Evolutionary conservation across 2,113 vertebrate species (phyloP), one percentile per base, ranked within the genome.

Genomic region (Myxocyprinus asiaticus): DNA sequence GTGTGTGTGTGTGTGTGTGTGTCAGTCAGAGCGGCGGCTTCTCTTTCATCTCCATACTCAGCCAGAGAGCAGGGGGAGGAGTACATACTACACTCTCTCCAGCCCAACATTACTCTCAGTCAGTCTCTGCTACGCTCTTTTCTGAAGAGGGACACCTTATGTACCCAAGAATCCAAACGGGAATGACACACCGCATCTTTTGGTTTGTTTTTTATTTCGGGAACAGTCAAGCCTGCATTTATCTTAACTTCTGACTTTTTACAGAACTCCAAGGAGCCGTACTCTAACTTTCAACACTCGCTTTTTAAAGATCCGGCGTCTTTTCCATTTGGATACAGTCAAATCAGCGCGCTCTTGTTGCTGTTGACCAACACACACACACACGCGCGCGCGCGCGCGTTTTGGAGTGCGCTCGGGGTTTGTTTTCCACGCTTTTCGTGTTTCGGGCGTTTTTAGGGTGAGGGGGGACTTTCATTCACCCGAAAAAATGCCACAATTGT

Each of bases 401-500:
- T 62, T 62, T 47, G 71, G 71, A 14, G 58, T 17, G 71, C 15
- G 15, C 56, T 15, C 14, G 72, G 22, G 79, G 75, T 64, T 68
- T 75, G 82, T 64, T 43, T 71, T 43, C 76, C 76, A 2, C 42
- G 15, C 56, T 44, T 10, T 17, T 78, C 62, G 44, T 51, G 58
- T 58, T 15, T 47, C 22, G 47, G 72, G 63, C 67, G 14, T 76
- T 74, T 81, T 77, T 85, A 65, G 62, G 76, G 56, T 63, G 9
- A n/a, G 56, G 17, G 78, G 42, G 79, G 79, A 75, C 81, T 81
- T 85, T 82, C 50, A 61, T 22, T 73, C 73, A 74, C 79, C 61
- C 87, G 88, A 71, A 83, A 33, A 87, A 79, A 97, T 97, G 96
- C 96, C 96, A 81, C 96, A 97, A 88, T 90, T 97, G 86, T 94